Base-by-base conservation (phyloP, 2,113 vertebrate species). In the Larimichthys polyactis region DNA sequence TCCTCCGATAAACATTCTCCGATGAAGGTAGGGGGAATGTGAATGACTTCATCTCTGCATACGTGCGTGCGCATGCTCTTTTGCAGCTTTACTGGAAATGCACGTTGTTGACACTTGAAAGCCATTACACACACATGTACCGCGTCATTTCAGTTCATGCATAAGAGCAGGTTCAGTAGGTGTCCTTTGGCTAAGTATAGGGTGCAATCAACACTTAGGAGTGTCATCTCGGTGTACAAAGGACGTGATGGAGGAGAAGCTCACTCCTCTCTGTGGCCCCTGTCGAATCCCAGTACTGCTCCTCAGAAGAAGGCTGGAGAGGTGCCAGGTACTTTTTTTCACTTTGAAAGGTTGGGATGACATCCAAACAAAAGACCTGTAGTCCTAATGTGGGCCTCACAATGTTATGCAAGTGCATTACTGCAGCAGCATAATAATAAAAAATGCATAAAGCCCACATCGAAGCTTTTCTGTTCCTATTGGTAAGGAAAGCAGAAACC, bases 351-450 rank as follows among this genome's bases (percentile, higher is more conserved):
- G 80, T 85, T 87, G 87, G 84, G 88, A 93, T 85, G 88, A 81
- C 78, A 81, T 91, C 82, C 90, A 93, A 89, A 92, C 82, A 87
- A 89, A 93, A 90, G 73, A 90, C 78, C 87, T 68, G 78, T 72
- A 86, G 80, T 82, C 85, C 84, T 83, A 83, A 91, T 89, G 78
- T 80, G 77, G 91, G 83, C 89, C 88, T 92, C 87, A 67, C 29
- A 74, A 83, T 86, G 87, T 94, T 93, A 94, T 84, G 87, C 90
- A 94, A 93, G 75, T 86, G 64, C 83, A 85, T 78, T 80, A 84
- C 82, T 87, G 74, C 68, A 86, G 87, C 83, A 77, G 65, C 32
- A 84, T 69, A 48, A 89, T 70, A 71, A 81, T 78, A 73, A 72
- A 72, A 59, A 85, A 87, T 71, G 85, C 69, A 83, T 80, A 78